Base-by-base conservation (phyloP, 2,113 vertebrate genomes). In the Phrynosoma platyrhinos region DNA sequence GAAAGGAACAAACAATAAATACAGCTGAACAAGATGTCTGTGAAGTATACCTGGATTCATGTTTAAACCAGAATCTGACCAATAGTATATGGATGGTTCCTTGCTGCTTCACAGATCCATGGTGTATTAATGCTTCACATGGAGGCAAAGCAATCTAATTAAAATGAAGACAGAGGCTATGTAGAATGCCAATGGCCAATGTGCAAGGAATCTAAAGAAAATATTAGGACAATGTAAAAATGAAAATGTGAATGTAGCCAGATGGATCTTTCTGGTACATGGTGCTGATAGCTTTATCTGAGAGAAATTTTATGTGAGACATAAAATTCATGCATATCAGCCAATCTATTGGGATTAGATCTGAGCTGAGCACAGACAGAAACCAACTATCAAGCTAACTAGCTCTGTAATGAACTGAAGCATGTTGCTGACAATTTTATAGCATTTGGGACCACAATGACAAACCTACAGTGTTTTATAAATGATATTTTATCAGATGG, bases 351-450 rank as follows among this genome's bases (percentile, higher is more conserved):
- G 82, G 71, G 55, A 83, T 89, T 66, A 91, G 20, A 90, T 23
- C 23, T 69, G 21, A 69, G 85, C 89, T 87, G 94, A 92, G 89
- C 87, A 83, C 83, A 71, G 81, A 69, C 83, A 90, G 84, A 55
- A 90, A 14, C 83, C 90, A 79, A 82, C 84, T 92, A 88, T 69
- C 64, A 88, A 91, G 88, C 87, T 53, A 91, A n/a, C 55, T 90
- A 87, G 83, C 83, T 92, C 10, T 82, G 76, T 92, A 74, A 88
- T 92, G 52, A 58, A 74, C 4, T 80, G 14, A 30, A 88, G 36
- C 62, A 25, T 85, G 40, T 90, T 92, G 86, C 0, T 2, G 25
- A 42, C 42, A 91, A 86, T 88, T 84, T 92, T 93, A 91, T 9
- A 89, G 66, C 5, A 88, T 91, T 91, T 91, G 80, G 62, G 64